These are phyloP conservation scores for Dexiosoma caninum DNA, from an alignment of 2,888 invertebrate species.

Conservation along the genomic window DNA sequence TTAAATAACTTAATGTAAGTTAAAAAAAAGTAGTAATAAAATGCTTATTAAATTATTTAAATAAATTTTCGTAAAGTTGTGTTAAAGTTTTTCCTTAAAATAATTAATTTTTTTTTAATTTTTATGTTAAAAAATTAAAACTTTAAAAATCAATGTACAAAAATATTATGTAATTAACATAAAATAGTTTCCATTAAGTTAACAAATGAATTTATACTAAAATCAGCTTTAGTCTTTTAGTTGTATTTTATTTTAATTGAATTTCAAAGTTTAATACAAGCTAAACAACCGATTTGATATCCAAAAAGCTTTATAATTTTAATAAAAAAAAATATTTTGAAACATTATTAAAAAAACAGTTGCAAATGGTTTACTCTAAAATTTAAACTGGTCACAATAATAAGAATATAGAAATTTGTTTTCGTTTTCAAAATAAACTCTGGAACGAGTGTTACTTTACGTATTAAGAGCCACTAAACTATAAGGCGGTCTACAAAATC, in stretches of 20 bases:
- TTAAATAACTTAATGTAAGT: constrained; percentile 70
- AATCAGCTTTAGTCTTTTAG: background rate
- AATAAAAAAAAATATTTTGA: constrained; percentile 39
- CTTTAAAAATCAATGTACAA: constrained; percentile 6
- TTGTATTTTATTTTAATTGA: background rate
- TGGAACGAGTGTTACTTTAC: too few relatives aligned
- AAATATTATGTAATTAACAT: background rate
- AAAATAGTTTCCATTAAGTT: constrained; percentile 21
- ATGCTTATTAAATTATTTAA: background rate
- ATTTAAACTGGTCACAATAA: too few relatives aligned
- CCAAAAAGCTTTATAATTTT: constrained; percentile 57
- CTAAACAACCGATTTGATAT: constrained; percentile 4
- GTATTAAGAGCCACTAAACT: too few relatives aligned
- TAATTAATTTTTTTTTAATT: background rate
- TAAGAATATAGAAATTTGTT: too few relatives aligned
- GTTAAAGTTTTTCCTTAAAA: background rate
- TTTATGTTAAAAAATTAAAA: background rate
- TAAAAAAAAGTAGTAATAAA: background rate
- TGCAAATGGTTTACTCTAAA: too few relatives aligned
- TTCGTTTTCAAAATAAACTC: too few relatives aligned
- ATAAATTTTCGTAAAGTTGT: background rate
- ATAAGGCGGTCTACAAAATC: too few relatives aligned
- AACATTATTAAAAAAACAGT: too few relatives aligned
- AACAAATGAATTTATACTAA: background rate
- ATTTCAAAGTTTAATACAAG: background rate